Evolutionary conservation across 2,888 invertebrate genomes (phyloP).

Genomic region (Toxonevra muliebris): DNA sequence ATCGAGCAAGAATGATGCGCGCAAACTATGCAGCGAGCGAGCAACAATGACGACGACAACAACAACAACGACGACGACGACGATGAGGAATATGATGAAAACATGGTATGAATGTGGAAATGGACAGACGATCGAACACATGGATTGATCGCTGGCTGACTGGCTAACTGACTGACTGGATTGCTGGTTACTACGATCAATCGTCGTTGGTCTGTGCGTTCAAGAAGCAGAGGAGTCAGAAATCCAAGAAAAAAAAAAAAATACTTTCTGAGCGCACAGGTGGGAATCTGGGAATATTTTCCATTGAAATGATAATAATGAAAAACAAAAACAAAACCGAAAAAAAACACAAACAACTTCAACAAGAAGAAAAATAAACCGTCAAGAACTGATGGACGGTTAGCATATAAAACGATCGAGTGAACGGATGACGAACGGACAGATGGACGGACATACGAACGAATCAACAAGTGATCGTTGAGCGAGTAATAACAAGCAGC

Average conservation of each 20-base stretch:
- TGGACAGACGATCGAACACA: not conserved
- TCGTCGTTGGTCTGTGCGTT: not conserved
- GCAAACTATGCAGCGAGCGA: no score
- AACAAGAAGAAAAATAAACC: not conserved
- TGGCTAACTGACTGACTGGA: not conserved
- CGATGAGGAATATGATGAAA: no score
- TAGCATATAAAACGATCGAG: no score
- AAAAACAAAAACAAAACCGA: conserved; percentile 15
- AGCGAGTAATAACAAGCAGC: no score
- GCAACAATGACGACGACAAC: not conserved
- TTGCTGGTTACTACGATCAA: not conserved
- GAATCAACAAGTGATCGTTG: no score
- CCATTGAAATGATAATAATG: conserved; percentile 23
- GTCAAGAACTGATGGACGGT: no score
- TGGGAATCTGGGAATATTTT: conserved; percentile 45
- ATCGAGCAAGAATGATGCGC: not conserved
- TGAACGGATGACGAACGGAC: no score
- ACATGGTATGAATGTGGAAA: not conserved
- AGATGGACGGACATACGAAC: not conserved
- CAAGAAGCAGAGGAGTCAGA: not conserved
- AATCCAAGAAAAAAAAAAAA: not conserved
- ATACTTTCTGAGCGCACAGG: conserved; percentile 35
- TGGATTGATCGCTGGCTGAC: not conserved
- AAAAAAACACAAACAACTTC: conserved; percentile 7
- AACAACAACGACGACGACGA: conserved; percentile 11